Conservation (phyloP, 2,888 invertebrate species). For the Theretra japonica region DNA sequence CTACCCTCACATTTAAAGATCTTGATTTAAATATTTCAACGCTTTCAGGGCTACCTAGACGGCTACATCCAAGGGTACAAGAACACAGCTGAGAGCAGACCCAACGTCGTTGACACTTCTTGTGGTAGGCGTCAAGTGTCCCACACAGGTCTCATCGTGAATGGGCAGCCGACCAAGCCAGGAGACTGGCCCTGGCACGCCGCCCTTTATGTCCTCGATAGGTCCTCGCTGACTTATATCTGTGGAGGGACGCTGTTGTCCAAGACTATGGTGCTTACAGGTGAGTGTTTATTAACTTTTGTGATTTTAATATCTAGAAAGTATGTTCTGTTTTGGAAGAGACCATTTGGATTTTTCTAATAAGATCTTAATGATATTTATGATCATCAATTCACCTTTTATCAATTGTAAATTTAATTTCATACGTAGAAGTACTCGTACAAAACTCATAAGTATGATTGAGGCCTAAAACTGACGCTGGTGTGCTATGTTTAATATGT, state of each 20-base stretch:
- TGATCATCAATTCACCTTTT: too few species aligned
- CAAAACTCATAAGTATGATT: too few species aligned
- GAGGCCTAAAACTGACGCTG: too few species aligned
- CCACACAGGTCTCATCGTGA: slow-evolving; percentile 62
- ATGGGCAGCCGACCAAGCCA: slow-evolving; percentile 58
- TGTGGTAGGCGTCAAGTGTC: slow-evolving; percentile 61
- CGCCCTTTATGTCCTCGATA: slow-evolving; percentile 57
- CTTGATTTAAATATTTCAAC: not conserved
- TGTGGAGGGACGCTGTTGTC: slow-evolving; percentile 70
- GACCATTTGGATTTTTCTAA: too few species aligned
- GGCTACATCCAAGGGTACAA: slow-evolving; percentile 35
- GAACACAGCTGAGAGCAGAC: slow-evolving; percentile 46
- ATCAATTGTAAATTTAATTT: too few species aligned
- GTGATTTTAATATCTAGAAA: not conserved
- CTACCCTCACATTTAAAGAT: not conserved
- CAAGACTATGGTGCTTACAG: slow-evolving; percentile 60
- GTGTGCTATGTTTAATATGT: too few species aligned
- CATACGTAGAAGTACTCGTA: too few species aligned
- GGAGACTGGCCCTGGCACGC: slow-evolving; percentile 77
- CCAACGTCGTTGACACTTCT: slow-evolving; percentile 41
- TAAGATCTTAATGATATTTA: too few species aligned
- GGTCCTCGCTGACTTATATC: slow-evolving; percentile 52
- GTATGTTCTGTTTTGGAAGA: too few species aligned
- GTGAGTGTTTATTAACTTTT: slow-evolving; percentile 42
- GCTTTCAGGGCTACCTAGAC: slow-evolving; percentile 47